Evolutionary conservation across 2,888 invertebrate species (phyloP).

Genomic region (Cephonodes hylas): DNA sequence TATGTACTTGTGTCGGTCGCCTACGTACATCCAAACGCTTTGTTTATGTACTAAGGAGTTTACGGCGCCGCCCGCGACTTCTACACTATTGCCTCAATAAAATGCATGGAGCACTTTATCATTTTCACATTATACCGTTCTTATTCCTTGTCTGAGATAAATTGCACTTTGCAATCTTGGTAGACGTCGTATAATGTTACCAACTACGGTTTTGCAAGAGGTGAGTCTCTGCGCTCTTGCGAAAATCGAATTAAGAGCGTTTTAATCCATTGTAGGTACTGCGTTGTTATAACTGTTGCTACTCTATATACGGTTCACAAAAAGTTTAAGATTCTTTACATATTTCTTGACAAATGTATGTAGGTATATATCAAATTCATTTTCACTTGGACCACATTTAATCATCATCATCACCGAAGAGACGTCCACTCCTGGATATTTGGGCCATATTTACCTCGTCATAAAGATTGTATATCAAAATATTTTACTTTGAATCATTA

Average conservation of each 20-base stretch:
- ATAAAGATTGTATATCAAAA: too few relatives aligned
- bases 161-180: constrained; percentile 4
- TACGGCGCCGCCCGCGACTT: constrained; percentile 52
- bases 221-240: background rate
- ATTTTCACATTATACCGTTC: constrained; percentile 12
- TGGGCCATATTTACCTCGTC: too few relatives aligned
- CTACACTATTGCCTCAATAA: constrained; percentile 5
- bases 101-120: background rate
- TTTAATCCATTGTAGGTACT: background rate
- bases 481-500: too few relatives aligned
- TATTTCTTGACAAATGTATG: too few relatives aligned
- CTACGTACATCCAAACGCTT: constrained; percentile 65
- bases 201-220: background rate
- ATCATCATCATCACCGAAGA: too few relatives aligned
- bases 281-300: too few relatives aligned
- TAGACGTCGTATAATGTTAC: constrained; percentile 10
- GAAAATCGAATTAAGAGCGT: background rate
- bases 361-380: too few relatives aligned
- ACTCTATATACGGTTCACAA: too few relatives aligned
- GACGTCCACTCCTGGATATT: too few relatives aligned
- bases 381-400: too few relatives aligned
- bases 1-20: constrained; percentile 57
- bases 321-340: too few relatives aligned
- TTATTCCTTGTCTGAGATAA: constrained; percentile 12
- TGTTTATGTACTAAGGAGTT: constrained; percentile 61